Evolutionary conservation across 2,888 invertebrate species (phyloP).

Genomic region (Adineta ricciae): DNA sequence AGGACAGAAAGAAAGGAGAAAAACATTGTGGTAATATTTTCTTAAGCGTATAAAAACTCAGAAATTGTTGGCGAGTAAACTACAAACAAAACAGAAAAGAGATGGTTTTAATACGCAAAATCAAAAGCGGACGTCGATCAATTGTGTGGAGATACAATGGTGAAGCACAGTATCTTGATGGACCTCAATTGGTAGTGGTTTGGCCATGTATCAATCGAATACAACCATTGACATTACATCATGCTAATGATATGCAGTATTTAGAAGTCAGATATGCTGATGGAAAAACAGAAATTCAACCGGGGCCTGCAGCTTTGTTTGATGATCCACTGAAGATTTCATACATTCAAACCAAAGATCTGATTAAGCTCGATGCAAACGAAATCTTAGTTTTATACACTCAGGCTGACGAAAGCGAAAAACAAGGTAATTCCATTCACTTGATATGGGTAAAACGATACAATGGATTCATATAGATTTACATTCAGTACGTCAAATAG

Average conservation of each 20-base stretch:
- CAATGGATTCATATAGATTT: not conserved
- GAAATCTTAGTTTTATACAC: constrained; percentile 4
- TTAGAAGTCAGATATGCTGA: constrained; percentile 40
- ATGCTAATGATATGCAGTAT: constrained; percentile 44
- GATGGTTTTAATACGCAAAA: constrained; percentile 3
- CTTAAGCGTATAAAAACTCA: not conserved
- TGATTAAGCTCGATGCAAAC: not conserved
- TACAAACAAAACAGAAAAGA: not conserved
- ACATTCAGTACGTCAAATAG: constrained; percentile 37
- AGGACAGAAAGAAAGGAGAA: not conserved
- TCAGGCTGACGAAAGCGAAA: constrained; percentile 36
- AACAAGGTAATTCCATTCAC: constrained; percentile 39
- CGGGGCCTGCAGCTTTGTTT: constrained; percentile 38
- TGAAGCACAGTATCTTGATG: constrained; percentile 18
- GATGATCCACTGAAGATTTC: not conserved
- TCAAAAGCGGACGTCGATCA: not conserved
- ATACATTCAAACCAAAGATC: not conserved
- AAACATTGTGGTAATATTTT: not conserved
- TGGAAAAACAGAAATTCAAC: constrained; percentile 41
- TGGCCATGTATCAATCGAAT: constrained; percentile 27
- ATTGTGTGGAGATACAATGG: constrained; percentile 9
- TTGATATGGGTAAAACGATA: too few relatives aligned
- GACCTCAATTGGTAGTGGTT: constrained; percentile 23
- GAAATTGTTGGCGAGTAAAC: not conserved
- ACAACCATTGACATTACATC: constrained; percentile 36